Evolutionary conservation across 2,888 invertebrate genomes (phyloP), one percentile per base, ranked within the genome.

Genomic region (Drosophila rellima): DNA sequence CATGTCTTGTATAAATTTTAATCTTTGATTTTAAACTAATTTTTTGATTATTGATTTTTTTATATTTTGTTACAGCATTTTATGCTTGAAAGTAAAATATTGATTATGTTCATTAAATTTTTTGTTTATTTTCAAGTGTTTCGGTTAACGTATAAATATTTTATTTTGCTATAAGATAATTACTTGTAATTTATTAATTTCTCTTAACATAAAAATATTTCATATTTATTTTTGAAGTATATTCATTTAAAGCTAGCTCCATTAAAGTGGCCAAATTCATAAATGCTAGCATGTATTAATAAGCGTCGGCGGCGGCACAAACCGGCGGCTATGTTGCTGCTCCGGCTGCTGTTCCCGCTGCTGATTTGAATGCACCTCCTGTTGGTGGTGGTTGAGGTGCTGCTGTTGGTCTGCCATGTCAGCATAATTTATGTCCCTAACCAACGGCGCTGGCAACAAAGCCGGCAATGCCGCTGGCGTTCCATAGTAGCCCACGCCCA

Each of bases 241-340:
- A 54, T 31, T 42, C 20, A 35, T 62, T 79, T 78, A 82, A 80
- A 83, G 76, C 80, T 82, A 83, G 76, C 80, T 82, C 44, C 15
- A 67, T 72, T 71, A 68, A 77, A 59, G 44, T 69, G 48, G 33
- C 31, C 20, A 57, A 50, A 35, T 45, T 13, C 37, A n/a, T 10
- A 62, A 68, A 67, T 70, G 90, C 79, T 92, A 92, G 84, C 91
- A 92, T 42, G 91, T 87, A 74, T 91, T 90, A 18, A 91, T 80
- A 20, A 83, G 68, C 69, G 70, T 73, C 26, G 64, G 62, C 59
- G 72, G 69, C 18, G 77, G 75, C 52, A 77, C 54, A 52, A 73
- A 69, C 3, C 69, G 77, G n/a, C 74, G 78, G n/a, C 70, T 68
- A 6, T 70, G 80, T 13, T 68, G 77, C 23, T 55, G 71, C 15